Evolutionary conservation across 1,140 invertebrate species (phyloP), one percentile per base, ranked within the genome.

Genomic region (Solenopsis fugax): DNA sequence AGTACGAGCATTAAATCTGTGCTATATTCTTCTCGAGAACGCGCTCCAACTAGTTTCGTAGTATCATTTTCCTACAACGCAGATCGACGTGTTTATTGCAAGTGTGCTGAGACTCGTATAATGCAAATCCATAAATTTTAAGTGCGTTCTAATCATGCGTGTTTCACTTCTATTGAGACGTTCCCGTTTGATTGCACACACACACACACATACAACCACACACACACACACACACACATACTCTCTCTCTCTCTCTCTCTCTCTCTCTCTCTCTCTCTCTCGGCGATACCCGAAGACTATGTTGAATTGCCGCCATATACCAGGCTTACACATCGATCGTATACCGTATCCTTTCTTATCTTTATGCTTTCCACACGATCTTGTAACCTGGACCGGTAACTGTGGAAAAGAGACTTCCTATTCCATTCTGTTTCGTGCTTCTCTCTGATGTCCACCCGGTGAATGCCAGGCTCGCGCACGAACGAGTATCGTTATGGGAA

Each of bases 401-500:
- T 84, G 29, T 29, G 41, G 41, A 73, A 84, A 84, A 62, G 69
- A 84, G 80, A 75, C 80, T 82, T 65, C 45, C 50, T 69, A 50
- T 73, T 75, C 71, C 60, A 81, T 81, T 54, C 50, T 58, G 12
- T 65, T 60, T n/a, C 16, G n/a, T 56, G 41, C 29, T 48, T 21
- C 29, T 48, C 29, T 37, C 16, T 48, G 48, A 29, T 64, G 24
- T 62, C 7, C 24, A 37, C 21, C 21, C 29, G 54, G 56, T 29
- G 60, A 58, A 71, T 62, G 69, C 41, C 54, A 16, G 29, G 13
- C 62, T 85, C 48, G 24, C 37, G 80, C 75, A 75, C 50, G 18
- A 92, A 92, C 86, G 77, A 88, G 88, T 87, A 91, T 88, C 67
- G 77, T 91, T 90, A 87, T 85, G 91, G 85, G 52, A 84, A 88